Evolutionary conservation across 2,797 vertebrate genomes (phyloP), one percentile per base, ranked within the genome.

Genomic region (Cuniculus paca): DNA sequence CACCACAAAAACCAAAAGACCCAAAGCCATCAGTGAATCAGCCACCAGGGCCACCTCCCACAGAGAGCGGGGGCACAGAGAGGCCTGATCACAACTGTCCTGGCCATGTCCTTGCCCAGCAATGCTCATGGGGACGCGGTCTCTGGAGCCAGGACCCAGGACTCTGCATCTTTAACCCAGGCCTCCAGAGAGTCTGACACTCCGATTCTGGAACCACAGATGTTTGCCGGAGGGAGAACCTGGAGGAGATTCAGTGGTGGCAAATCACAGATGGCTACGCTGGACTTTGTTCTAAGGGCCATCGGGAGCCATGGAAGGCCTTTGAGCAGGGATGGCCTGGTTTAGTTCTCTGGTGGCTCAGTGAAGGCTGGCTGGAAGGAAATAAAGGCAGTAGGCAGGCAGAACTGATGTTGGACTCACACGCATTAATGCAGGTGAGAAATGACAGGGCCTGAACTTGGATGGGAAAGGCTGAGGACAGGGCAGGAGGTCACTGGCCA

Each of bases 21-120:
- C 14, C 31, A n/a, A 4, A 6, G 34, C 16, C 7, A 50, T 20
- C 34, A 17, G 60, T 10, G 42, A 58, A 5, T 19, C 13, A 42
- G 77, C 45, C 12, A 13, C 56, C 9, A 56, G 86, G 60, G 14
- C 54, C 19, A 7, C 4, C 1, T 39, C 26, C 12, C 12, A 14
- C 24, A 52, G 78, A 65, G 34, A 31, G 61, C 5, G 24, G 26
- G 45, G 60, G 22, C 8, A 5, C 2, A 12, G 70, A 56, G 13
- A 14, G 19, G 3, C 3, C 28, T 0, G 8, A 22, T 28, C 34
- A 17, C 19, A 20, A 0, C 39, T 34, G 63, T 19, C 34, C 42
- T 4, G 31, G 42, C 2, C 5, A 1, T 12, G 4, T 42, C 42
- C 42, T 28, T 8, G 26, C 26, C 24, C 26, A 75, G 26, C 22